Evolutionary conservation across 2,888 invertebrate genomes (phyloP), one percentile per base, ranked within the genome.

Genomic region (Halocaridina rubra): DNA sequence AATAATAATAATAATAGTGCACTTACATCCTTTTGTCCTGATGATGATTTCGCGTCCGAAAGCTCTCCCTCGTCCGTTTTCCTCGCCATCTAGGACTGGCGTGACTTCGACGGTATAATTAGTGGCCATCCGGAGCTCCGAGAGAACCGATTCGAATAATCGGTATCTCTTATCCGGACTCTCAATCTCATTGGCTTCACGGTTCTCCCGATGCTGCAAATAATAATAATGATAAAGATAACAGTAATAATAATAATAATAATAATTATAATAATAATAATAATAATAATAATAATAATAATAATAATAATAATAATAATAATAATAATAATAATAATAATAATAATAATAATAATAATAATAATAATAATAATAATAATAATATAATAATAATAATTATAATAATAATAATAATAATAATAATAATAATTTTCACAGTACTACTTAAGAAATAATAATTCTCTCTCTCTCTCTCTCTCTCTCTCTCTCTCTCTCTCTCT

Each of bases 11-110:
- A 13, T 39, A n/a, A n/a, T n/a, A 61, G 5, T 16, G 78, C 88
- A 92, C 95, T 94, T 93, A 96, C 96, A 96, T 92, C 95, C 95
- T 93, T 95, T 96, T 10, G 96, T 96, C 32, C 95, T 94, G 85
- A 96, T 94, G 33, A 95, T 93, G 86, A 95, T 94, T 89, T 94
- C 93, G 89, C 94, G 94, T 69, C 93, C 85, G 93, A 69, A 93
- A 93, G 80, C 92, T 92, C 32, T 64, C 33, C 59, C 24, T 22
- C 64, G 71, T 64, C 27, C 10, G 76, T 30, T 27, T 53, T 22
- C 22, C 64, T 57, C 69, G 2, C 24, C 39, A 3, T 57, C 77
- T 16, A 84, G 32, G 87, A 93, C 91, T 0, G 94, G 93, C 74
- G 93, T 93, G 33, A 96, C 94, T 91, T 95, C 94, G 90, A 96